A percentile compares a stretch with the other conserved stretches of the same genome.
phyloP scores from a whole-genome alignment of 2,888 invertebrate species.

The Cyaniris semiargus region DNA sequence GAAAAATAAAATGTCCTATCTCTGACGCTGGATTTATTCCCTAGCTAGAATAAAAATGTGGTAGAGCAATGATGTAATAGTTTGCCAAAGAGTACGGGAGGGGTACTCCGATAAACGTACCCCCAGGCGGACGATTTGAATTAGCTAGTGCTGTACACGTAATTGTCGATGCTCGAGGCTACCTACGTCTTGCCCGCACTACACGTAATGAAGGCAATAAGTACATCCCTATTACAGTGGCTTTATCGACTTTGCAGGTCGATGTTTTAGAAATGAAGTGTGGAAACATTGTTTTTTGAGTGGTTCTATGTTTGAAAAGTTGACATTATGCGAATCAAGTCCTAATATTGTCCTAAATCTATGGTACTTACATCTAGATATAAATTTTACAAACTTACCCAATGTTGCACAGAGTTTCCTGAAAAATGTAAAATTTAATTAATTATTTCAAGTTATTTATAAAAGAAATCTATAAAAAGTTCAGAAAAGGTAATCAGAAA shows the following conservation, averaged over 20 bases:
- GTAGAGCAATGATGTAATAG: slow-evolving; percentile 66
- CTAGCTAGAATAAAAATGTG: slow-evolving; percentile 47
- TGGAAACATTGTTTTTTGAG: slow-evolving; percentile 18
- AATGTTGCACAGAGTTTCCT: not conserved
- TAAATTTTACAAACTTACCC: not conserved
- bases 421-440: not conserved
- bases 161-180: slow-evolving; percentile 74
- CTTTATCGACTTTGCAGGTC: slow-evolving; percentile 29
- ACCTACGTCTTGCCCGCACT: slow-evolving; percentile 59
- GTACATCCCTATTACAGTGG: slow-evolving; percentile 39
- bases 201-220: slow-evolving; percentile 55
- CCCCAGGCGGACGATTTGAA: slow-evolving; percentile 77
- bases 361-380: not conserved
- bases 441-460: not conserved
- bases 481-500: not conserved
- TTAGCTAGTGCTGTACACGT: slow-evolving; percentile 76
- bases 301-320: not conserved
- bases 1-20: slow-evolving; percentile 43
- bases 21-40: slow-evolving; percentile 50
- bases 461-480: not conserved
- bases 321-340: not conserved
- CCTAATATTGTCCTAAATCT: not conserved
- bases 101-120: slow-evolving; percentile 65
- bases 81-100: slow-evolving; percentile 58
- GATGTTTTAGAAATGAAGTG: slow-evolving; percentile 36